phyloP scores from a whole-genome alignment of 2,888 invertebrate species.

The Hybos culiciformis region DNA sequence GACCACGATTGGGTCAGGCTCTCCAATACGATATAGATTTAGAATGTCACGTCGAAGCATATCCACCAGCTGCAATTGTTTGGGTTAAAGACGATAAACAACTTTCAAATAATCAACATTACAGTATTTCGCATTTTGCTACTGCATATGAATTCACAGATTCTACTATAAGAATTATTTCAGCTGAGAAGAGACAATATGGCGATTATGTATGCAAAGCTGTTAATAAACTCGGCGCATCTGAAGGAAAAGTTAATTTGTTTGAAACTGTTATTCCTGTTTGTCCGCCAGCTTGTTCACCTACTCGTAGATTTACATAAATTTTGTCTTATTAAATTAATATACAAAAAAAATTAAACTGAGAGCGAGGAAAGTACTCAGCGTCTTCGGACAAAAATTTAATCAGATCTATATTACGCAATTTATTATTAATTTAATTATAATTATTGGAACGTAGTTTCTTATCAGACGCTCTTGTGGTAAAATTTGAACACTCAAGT shows the following conservation, averaged over 20 bases:
- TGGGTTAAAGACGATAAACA: constrained; percentile 71
- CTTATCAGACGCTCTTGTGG: no score
- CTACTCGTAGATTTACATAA: no score
- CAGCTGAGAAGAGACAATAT: constrained; percentile 71
- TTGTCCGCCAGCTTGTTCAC: no score
- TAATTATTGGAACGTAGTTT: no score
- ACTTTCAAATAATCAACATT: constrained; percentile 72
- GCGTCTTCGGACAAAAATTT: no score
- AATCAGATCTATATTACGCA: no score
- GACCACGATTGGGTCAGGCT: constrained; percentile 65
- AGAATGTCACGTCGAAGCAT: constrained; percentile 81
- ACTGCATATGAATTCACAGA: constrained; percentile 78
- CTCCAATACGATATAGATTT: constrained; percentile 79
- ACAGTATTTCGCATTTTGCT: constrained; percentile 71
- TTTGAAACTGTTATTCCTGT: constrained; percentile 75
- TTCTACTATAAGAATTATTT: constrained; percentile 67
- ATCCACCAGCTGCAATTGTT: constrained; percentile 73
- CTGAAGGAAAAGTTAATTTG: constrained; percentile 55
- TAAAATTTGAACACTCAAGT: no score
- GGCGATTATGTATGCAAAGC: constrained; percentile 42
- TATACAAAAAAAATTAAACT: no score
- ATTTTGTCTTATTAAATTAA: no score
- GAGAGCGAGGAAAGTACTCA: no score
- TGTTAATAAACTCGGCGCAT: constrained; percentile 63
- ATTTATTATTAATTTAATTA: no score